Evolutionary conservation across 2,888 invertebrate species (phyloP).

Genomic region (Allygus modestus): DNA sequence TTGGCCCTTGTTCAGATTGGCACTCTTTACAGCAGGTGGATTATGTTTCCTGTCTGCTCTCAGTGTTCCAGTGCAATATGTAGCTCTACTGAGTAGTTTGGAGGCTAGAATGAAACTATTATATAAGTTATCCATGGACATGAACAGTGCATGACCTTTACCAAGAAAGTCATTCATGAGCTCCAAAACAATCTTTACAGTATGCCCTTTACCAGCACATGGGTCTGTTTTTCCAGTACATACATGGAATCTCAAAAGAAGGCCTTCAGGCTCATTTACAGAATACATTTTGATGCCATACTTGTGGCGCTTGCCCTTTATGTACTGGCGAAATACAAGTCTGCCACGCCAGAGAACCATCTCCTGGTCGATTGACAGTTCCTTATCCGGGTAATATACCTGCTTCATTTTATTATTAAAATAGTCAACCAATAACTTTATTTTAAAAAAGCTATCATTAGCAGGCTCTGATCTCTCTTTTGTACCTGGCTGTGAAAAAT

Average conservation of each 20-base stretch:
- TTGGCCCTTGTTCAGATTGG: neutral
- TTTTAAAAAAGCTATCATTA: neutral
- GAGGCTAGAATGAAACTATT: neutral
- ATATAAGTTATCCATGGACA: neutral
- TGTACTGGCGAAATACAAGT: neutral
- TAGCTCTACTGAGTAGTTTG: neutral
- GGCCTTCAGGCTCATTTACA: neutral
- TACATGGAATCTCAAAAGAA: neutral
- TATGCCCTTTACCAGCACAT: slow-evolving; percentile 61
- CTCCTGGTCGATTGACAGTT: slow-evolving; percentile 24
- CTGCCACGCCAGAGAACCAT: slow-evolving; percentile 31
- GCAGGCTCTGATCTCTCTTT: neutral
- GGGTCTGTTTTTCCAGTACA: neutral
- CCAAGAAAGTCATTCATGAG: neutral
- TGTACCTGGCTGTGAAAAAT: slow-evolving; percentile 70
- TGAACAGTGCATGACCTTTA: slow-evolving; percentile 21
- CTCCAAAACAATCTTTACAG: slow-evolving; percentile 58
- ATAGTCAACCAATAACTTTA: neutral
- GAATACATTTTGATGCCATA: slow-evolving; percentile 28
- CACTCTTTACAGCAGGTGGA: neutral
- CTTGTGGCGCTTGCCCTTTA: neutral
- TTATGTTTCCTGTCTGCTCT: neutral
- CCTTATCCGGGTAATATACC: slow-evolving; percentile 5
- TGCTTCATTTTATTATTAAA: neutral
- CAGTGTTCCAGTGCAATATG: neutral